Percentiles rank a stretch among this genome's conserved stretches.
phyloP scores from a whole-genome alignment of 2,797 vertebrate species.

The Nannoperca australis region DNA sequence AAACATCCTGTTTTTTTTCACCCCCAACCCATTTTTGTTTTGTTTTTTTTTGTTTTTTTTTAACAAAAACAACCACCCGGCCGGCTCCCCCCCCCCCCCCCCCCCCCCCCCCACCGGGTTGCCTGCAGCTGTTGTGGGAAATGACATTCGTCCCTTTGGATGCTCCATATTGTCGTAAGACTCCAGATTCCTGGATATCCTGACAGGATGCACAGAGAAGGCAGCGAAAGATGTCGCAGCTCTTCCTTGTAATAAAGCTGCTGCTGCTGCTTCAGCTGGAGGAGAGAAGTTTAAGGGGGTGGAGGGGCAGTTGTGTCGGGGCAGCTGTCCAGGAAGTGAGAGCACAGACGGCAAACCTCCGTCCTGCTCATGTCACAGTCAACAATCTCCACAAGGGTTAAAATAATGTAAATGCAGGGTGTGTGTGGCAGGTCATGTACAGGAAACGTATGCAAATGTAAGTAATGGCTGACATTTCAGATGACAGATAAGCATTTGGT shows the following conservation, averaged over 20 bases:
- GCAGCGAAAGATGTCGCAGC: constrained; percentile 47
- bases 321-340: constrained; percentile 74
- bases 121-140: constrained; percentile 59
- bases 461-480: constrained; percentile 32
- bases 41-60: too few relatives aligned
- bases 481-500: background rate
- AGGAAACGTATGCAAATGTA: constrained; percentile 48
- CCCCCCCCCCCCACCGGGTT: background rate
- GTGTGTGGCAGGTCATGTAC: constrained; percentile 30
- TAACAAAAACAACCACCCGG: too few relatives aligned
- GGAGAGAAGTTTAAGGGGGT: constrained; percentile 20
- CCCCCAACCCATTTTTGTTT: too few relatives aligned
- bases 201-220: constrained; percentile 71
- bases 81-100: too few relatives aligned
- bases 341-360: constrained; percentile 40
- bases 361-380: constrained; percentile 47
- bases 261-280: constrained; percentile 49
- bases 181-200: constrained; percentile 73
- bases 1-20: too few relatives aligned
- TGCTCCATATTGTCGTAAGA: constrained; percentile 53
- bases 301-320: constrained; percentile 17
- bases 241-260: constrained; percentile 56
- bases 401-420: constrained; percentile 30
- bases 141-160: constrained; percentile 48
- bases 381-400: constrained; percentile 25